Conservation (phyloP, 2,888 invertebrate species). For the Mythimna lalbum region DNA sequence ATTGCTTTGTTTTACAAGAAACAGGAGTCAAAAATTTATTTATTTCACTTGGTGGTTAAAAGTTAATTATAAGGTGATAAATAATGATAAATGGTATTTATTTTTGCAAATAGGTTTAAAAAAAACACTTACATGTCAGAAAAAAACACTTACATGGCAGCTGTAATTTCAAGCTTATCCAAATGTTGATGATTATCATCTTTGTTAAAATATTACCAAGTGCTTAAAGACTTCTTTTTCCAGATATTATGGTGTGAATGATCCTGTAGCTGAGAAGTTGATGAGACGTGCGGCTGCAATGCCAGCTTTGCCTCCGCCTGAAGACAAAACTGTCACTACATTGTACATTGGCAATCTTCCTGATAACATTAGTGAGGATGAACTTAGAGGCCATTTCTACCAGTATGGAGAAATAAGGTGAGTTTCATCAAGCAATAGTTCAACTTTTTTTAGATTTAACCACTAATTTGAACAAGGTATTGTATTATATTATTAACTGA, state of each 20-base stretch:
- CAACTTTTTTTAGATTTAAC: neutral
- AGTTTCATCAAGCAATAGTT: neutral
- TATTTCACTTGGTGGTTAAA: neutral
- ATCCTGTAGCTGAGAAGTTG: conserved; percentile 98
- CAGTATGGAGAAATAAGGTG: conserved; percentile 99
- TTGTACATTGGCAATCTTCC: conserved; percentile 99
- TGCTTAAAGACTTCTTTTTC: neutral
- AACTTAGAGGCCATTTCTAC: conserved; percentile 98
- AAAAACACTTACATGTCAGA: too few species aligned
- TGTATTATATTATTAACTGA: too few species aligned
- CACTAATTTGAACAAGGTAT: too few species aligned
- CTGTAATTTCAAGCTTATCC: too few species aligned
- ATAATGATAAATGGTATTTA: too few species aligned
- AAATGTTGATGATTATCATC: too few species aligned
- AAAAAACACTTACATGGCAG: too few species aligned
- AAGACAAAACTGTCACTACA: conserved; percentile 98
- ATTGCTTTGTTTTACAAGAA: neutral
- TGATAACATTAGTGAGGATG: conserved; percentile 96
- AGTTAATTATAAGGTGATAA: neutral
- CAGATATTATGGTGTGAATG: conserved; percentile 98
- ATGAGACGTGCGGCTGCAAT: conserved; percentile 97
- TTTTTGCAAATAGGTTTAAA: too few species aligned
- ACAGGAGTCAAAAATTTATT: too few species aligned
- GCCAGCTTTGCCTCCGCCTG: conserved; percentile 98
- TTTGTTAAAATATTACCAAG: too few species aligned